Conservation (phyloP, 2,797 vertebrate species). For the Alcedo quadribrachys region DNA sequence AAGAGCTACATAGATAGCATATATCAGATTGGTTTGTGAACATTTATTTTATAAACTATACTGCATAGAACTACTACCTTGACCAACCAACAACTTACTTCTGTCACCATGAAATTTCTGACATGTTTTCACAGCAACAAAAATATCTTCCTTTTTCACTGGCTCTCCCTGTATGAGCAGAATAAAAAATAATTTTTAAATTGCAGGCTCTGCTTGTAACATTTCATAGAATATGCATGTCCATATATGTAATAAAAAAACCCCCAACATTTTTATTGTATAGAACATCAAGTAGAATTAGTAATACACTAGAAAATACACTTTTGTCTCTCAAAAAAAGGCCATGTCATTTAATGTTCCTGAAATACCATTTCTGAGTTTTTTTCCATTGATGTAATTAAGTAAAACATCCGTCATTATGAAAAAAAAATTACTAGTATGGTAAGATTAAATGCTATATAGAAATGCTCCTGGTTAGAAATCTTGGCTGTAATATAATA, state of each 20-base stretch:
- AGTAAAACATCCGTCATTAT: neutral
- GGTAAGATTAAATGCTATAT: neutral
- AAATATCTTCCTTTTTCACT: slow-evolving; percentile 87
- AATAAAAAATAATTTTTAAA: neutral
- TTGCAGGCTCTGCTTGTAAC: neutral
- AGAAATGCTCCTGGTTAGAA: neutral
- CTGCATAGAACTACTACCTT: neutral
- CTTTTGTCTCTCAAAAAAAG: neutral
- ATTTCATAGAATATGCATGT: neutral
- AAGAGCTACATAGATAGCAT: neutral
- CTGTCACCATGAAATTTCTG: slow-evolving; percentile 92
- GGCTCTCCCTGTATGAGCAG: slow-evolving; percentile 83
- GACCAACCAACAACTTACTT: slow-evolving; percentile 83
- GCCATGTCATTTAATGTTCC: neutral
- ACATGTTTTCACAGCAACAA: slow-evolving; percentile 97
- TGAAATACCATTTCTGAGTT: neutral
- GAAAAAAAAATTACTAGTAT: neutral
- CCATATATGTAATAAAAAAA: neutral
- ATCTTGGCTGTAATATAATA: neutral
- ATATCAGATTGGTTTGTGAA: neutral
- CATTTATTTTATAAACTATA: neutral
- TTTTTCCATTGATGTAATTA: neutral
- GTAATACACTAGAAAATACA: neutral
- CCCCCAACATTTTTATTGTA: neutral
- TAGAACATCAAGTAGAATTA: neutral